Evolutionary conservation across 2,113 vertebrate species (phyloP), one percentile per base, ranked within the genome.

Genomic region (Girardinichthys multiradiatus): DNA sequence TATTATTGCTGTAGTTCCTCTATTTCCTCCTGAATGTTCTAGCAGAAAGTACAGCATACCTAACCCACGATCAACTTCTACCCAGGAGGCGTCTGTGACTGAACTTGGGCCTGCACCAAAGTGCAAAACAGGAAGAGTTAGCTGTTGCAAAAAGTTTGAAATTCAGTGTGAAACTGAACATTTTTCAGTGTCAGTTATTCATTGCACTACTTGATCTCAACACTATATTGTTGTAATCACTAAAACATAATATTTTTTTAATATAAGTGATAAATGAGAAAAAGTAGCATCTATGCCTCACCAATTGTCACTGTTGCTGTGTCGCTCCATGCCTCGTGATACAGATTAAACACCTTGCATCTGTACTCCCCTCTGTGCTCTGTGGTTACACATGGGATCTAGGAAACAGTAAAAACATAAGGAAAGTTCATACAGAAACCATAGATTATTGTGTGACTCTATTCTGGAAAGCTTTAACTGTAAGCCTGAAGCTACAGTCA

Each of bases 291-390:
- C 11, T 28, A 15, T n/a, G 31, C 65, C 75, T 92, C 85, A 97
- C 96, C 95, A 0, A 97, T 95, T 67, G 87, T 91, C 70, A 96
- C 88, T 0, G 88, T 72, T 57, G 93, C 94, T 0, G 90, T 81
- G 62, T 81, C 82, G 68, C 93, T 96, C 95, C 95, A 96, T 0
- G 78, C 63, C 76, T 96, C 94, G 0, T 96, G 95, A 89, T 95
- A 95, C 28, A 95, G 81, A 78, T 95, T 97, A 75, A 92, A 96
- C 51, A 94, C 93, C 0, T 74, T 94, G 77, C 96, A 97, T 27
- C 79, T 93, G 82, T 96, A 97, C 58, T 84, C 72, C 57, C 96
- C 96, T 81, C 95, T 87, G 68, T 96, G 90, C 0, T 91, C 94
- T 0, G 96, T 97, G 0, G 95, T 96, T 86, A 95, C 94, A 86